phyloP scores from a whole-genome alignment of 2,113 vertebrate species.

The Macaca nemestrina region DNA sequence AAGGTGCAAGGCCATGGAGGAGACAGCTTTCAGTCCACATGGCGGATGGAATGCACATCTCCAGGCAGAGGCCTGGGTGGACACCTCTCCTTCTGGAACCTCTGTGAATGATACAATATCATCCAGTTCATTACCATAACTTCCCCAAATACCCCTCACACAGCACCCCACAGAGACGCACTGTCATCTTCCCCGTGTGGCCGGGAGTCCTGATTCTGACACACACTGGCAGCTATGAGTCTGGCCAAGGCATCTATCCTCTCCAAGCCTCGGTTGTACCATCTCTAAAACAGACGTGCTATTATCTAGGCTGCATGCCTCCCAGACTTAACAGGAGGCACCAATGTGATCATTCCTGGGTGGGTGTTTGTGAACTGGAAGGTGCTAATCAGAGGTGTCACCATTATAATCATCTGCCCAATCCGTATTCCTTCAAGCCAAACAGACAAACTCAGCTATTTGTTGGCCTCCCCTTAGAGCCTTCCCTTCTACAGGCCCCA shows the following conservation, averaged over 20 bases:
- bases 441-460: background rate
- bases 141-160: background rate
- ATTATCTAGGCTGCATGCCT: too few relatives aligned
- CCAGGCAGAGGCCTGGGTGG: accelerated
- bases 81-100: background rate
- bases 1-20: accelerated
- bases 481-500: too few relatives aligned
- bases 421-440: background rate
- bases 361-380: background rate
- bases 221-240: background rate
- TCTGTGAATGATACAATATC: too few relatives aligned
- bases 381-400: background rate
- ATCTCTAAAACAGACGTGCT: background rate
- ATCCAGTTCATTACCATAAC: background rate
- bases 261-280: background rate
- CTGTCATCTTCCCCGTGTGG: accelerated
- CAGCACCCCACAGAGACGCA: accelerated
- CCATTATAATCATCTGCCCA: background rate
- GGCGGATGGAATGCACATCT: background rate
- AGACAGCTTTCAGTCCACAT: accelerated
- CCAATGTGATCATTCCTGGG: accelerated
- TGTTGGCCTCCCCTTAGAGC: background rate
- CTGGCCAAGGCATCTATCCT: accelerated
- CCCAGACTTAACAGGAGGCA: background rate
- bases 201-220: background rate